Percentiles rank a stretch among this genome's conserved stretches.
phyloP scores from a whole-genome alignment of 2,888 invertebrate species.

The Torymus tubicola region DNA sequence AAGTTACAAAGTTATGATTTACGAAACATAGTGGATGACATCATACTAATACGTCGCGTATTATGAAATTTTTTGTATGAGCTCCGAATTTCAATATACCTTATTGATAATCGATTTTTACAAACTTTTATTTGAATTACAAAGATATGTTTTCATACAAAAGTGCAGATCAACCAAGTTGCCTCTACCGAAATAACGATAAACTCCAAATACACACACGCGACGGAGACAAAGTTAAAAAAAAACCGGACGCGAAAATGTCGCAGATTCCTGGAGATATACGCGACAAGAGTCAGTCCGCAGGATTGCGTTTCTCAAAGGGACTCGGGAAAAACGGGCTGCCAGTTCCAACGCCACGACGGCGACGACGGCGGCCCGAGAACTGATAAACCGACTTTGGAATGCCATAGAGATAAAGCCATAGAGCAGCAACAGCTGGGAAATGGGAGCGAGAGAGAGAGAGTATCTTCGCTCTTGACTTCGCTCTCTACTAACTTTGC shows the following conservation, averaged over 20 bases:
- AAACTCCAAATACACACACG: background rate
- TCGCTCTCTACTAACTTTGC: constrained; percentile 45
- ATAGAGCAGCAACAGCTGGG: constrained; percentile 61
- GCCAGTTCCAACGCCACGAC: constrained; percentile 20
- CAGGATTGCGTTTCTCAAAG: constrained; percentile 16
- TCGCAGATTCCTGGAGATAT: too few relatives aligned
- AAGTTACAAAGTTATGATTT: too few relatives aligned
- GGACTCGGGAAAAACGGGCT: constrained; percentile 18
- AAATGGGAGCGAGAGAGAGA: constrained; percentile 56
- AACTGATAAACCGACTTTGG: constrained; percentile 72
- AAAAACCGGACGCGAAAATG: background rate
- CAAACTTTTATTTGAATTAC: too few relatives aligned
- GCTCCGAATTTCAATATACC: too few relatives aligned
- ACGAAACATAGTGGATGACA: too few relatives aligned
- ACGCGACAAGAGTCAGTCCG: background rate
- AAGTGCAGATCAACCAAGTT: constrained; percentile 1
- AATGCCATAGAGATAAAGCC: constrained; percentile 71
- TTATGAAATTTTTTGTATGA: too few relatives aligned
- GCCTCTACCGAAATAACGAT: constrained; percentile 10
- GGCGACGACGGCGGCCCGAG: constrained; percentile 59
- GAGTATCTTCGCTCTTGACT: constrained; percentile 51
- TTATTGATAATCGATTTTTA: too few relatives aligned
- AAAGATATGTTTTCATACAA: background rate
- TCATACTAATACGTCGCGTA: too few relatives aligned
- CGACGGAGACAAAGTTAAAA: constrained; percentile 14